Evolutionary conservation across 2,888 invertebrate genomes (phyloP), one percentile per base, ranked within the genome.

Genomic region (Lasioglossum figueresi): DNA sequence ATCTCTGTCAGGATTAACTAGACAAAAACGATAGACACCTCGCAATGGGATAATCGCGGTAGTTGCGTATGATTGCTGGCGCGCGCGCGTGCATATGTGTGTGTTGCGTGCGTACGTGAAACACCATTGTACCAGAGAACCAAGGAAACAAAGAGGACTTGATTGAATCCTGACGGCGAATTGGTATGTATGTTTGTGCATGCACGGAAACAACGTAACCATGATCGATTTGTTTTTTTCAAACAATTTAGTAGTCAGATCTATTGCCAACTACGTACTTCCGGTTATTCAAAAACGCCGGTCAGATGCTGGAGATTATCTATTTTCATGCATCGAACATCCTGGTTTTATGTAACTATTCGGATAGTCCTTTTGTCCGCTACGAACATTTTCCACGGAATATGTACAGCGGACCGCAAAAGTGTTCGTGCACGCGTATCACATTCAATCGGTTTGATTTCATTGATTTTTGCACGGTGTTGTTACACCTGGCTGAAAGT

Each of bases 11-110:
- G 52, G 83, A 83, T 80, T 86, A 86, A 80, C 79, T 72, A 79
- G 80, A 79, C 76, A 74, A 86, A 87, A 86, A 86, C 87, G 86
- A 79, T 78, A 76, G 86, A 83, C 86, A 87, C 83, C 83, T 87
- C 87, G 82, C 87, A 86, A 87, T 87, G 79, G 86, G 82, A 87
- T 87, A 87, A 86, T 84, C 83, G 82, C 72, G 82, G 77, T 87
- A 86, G 87, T 87, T 86, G 79, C 87, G 75, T 86, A 77, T 76
- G 87, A 87, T 86, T 86, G 79, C 82, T 75, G 31, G 56, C 59
- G 56, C 56, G 76, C 48, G 70, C 66, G 75, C 59, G 79, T 43
- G 75, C 2, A 4, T 59, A 0, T 59, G 31, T 31, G 16, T 27
- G 16, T 48, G 52, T 34, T 40, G 66, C n/a, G 70, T 66, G 79